Evolutionary conservation across 2,113 vertebrate species (phyloP).

Genomic region (Erythrocercus mccallii): DNA sequence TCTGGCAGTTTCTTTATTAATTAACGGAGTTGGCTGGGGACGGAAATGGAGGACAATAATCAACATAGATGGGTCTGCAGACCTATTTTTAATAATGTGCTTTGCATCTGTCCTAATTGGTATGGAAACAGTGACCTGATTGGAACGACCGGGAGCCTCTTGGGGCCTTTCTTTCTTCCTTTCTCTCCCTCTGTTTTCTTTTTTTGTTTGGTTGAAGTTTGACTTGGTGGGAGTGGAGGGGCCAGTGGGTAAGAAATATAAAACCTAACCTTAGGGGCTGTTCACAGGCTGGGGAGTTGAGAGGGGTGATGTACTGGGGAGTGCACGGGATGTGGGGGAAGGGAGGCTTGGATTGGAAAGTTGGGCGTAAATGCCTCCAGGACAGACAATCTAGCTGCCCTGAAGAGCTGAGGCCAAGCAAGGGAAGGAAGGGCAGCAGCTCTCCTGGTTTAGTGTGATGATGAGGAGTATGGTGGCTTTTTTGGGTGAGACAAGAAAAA

Average conservation of each 20-base stretch:
- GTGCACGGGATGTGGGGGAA: neutral
- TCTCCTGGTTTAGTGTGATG: neutral
- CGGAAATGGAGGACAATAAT: constrained; percentile 73
- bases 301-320: neutral
- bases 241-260: constrained; percentile 54
- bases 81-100: constrained; percentile 76
- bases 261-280: constrained; percentile 52
- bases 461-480: neutral
- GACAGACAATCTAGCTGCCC: neutral
- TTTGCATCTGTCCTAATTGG: constrained; percentile 76
- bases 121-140: constrained; percentile 76
- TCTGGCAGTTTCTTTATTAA: constrained; percentile 71
- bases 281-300: neutral
- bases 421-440: neutral
- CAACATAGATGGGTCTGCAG: constrained; percentile 72
- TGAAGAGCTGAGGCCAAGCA: neutral
- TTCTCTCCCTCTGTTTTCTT: constrained; percentile 61
- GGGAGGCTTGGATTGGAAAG: neutral
- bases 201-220: constrained; percentile 65
- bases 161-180: constrained; percentile 66
- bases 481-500: neutral
- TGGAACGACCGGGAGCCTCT: constrained; percentile 69
- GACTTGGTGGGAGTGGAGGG: constrained; percentile 68
- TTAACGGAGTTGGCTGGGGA: constrained; percentile 74
- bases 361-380: neutral